These are phyloP conservation scores for Scaeva pyrastri DNA, from an alignment of 2,888 invertebrate genomes.

Conservation along the genomic window DNA sequence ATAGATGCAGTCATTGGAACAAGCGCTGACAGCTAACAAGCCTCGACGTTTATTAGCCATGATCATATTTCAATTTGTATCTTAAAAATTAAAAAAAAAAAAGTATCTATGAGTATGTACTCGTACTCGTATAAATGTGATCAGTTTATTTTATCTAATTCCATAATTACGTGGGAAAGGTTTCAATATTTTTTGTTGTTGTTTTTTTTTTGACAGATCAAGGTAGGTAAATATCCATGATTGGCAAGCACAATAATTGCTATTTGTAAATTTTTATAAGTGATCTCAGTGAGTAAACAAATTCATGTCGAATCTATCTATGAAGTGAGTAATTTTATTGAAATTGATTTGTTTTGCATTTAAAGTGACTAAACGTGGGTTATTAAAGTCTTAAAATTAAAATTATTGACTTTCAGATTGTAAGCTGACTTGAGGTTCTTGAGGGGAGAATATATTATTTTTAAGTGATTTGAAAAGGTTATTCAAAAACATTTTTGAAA, in stretches of 20 bases:
- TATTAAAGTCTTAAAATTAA: neutral
- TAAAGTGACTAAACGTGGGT: neutral
- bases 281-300: slow-evolving; percentile 39
- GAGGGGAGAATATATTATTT: neutral
- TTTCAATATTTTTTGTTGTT: neutral
- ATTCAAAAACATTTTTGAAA: too few species aligned
- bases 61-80: slow-evolving; percentile 70
- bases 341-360: slow-evolving; percentile 17
- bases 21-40: slow-evolving; percentile 52
- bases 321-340: slow-evolving; percentile 10
- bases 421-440: neutral
- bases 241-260: slow-evolving; percentile 17
- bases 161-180: slow-evolving; percentile 52
- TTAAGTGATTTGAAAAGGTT: too few species aligned
- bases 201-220: slow-evolving; percentile 52
- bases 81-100: neutral
- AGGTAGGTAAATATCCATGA: slow-evolving; percentile 15
- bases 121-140: slow-evolving; percentile 18
- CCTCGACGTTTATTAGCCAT: slow-evolving; percentile 42
- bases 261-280: slow-evolving; percentile 51
- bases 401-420: neutral
- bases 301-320: slow-evolving; percentile 19
- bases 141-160: slow-evolving; percentile 57
- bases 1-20: slow-evolving; percentile 62
- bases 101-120: too few species aligned